Base-by-base conservation (phyloP, 2,888 invertebrate genomes). In the Drosophila quinaria region DNA sequence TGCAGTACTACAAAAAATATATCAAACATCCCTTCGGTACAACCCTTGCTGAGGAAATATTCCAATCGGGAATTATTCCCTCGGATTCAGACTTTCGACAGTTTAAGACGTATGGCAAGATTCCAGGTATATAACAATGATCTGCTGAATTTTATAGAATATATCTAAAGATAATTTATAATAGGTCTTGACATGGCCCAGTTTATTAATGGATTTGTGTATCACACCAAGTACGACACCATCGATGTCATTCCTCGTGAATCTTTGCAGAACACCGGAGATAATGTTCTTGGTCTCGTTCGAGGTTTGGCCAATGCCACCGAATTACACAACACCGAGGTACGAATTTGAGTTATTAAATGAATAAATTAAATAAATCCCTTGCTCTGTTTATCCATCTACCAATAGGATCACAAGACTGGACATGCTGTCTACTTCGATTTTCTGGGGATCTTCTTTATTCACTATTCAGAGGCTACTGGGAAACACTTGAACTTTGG, bases 181-280 rank as follows among this genome's bases (percentile, higher is more conserved):
- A 0, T 94, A 81, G 96, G 96, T 13, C 90, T 97, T 35, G 97
- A 97, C 91, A 94, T 97, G 81, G 97, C 96, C 0, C 96, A 96
- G 89, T 93, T 94, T 3, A 94, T 94, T 54, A 96, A 96, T 93
- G 96, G 96, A 0, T 95, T 94, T 88, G 95, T 96, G 17, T 97
- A 96, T 91, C 96, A 96, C 92, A 97, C 97, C 0, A 94, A 94
- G 52, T 95, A 95, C 92, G 97, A 97, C 90, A 91, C 88, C 31
- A 94, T 94, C 0, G 93, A 93, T 2, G 92, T 94, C 4, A 93
- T 97, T 19, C 93, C 94, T 17, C 90, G 93, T 0, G 96, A 96
- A 0, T 95, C 96, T 4, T 89, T 96, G 29, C 97, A 97, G 90
- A 93, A 94, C 78, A 95, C 95, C 10, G 97, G 96, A 0, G 94